Conservation (phyloP, 1,140 invertebrate genomes). For the Drosophila repletoides region DNA sequence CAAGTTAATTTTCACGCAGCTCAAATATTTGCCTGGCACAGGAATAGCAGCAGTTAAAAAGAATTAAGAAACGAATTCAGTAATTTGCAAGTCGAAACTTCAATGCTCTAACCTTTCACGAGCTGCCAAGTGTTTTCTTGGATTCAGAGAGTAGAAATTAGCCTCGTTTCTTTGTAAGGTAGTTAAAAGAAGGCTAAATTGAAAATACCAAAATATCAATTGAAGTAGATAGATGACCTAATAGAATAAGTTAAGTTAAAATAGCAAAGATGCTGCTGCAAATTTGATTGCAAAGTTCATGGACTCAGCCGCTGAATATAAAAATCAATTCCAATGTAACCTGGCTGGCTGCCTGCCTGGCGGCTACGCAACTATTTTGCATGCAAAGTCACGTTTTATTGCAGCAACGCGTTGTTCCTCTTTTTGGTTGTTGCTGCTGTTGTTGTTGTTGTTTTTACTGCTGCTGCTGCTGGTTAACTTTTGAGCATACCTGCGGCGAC, state of each 20-base stretch:
- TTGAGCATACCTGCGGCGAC: conserved; percentile 67
- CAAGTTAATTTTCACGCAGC: conserved; percentile 72
- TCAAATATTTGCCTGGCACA: conserved; percentile 64
- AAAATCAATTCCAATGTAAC: conserved; percentile 70
- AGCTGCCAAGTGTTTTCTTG: no score
- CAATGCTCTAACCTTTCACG: conserved; percentile 7
- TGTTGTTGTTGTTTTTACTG: conserved; percentile 9
- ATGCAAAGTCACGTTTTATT: conserved; percentile 79
- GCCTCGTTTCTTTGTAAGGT: no score
- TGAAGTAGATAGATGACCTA: no score
- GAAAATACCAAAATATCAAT: no score
- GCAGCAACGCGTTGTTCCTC: conserved; percentile 63
- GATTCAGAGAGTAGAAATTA: no score
- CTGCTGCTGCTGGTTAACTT: conserved; percentile 58
- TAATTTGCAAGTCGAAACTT: neutral
- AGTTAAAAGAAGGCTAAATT: no score
- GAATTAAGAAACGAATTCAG: conserved; percentile 37
- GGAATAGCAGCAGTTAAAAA: conserved; percentile 39
- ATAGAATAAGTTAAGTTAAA: no score
- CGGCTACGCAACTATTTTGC: conserved; percentile 74
- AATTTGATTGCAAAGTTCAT: conserved; percentile 24
- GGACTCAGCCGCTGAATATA: conserved; percentile 29
- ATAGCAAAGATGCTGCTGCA: neutral
- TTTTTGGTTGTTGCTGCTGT: neutral
- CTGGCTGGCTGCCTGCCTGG: conserved; percentile 50